A percentile compares a stretch with the other conserved stretches of the same genome.
Conservation (phyloP, 2,113 vertebrate species). For the Coregonus clupeaformis region DNA sequence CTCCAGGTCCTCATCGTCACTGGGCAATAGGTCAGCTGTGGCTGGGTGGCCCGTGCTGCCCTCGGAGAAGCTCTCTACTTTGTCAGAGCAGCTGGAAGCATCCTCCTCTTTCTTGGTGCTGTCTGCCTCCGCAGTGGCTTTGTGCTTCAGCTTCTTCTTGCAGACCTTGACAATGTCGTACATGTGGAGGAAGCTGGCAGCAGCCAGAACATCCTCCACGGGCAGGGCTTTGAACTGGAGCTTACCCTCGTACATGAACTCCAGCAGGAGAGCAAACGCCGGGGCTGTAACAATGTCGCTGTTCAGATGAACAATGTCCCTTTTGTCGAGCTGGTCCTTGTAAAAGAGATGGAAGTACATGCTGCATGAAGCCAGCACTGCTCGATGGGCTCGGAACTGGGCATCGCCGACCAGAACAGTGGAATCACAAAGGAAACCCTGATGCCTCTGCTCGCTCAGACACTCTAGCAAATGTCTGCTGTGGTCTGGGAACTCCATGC, state of each 20-base stretch:
- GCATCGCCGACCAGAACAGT: conserved; percentile 98
- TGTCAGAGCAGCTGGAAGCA: conserved; percentile 95
- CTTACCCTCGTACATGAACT: conserved; percentile 99
- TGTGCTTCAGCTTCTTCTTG: conserved; percentile 98
- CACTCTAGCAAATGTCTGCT: conserved; percentile 99
- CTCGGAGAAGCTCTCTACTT: conserved; percentile 94
- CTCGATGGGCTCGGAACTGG: conserved; percentile 98
- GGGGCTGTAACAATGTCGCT: conserved; percentile 99
- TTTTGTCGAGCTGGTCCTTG: conserved; percentile 99
- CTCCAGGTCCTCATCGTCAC: conserved; percentile 92
- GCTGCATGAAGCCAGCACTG: conserved; percentile 99
- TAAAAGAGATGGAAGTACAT: conserved; percentile 99
- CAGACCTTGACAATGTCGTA: conserved; percentile 99
- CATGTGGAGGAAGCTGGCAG: conserved; percentile 99
- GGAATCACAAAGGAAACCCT: conserved; percentile 99
- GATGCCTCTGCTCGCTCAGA: conserved; percentile 98
- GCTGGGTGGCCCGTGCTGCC: conserved; percentile 84
- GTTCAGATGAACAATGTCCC: conserved; percentile 99
- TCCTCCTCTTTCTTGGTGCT: conserved; percentile 96
- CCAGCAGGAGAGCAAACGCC: conserved; percentile 97
- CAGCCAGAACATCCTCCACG: conserved; percentile 97
- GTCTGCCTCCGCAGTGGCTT: conserved; percentile 91
- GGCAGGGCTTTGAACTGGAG: conserved; percentile 98
- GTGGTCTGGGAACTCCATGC: conserved; percentile 99
- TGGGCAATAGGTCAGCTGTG: conserved; percentile 88